Percentiles rank a stretch among this genome's conserved stretches.
Evolutionary conservation across 2,113 vertebrate genomes (phyloP).

Genomic region (Tupaia tana): DNA sequence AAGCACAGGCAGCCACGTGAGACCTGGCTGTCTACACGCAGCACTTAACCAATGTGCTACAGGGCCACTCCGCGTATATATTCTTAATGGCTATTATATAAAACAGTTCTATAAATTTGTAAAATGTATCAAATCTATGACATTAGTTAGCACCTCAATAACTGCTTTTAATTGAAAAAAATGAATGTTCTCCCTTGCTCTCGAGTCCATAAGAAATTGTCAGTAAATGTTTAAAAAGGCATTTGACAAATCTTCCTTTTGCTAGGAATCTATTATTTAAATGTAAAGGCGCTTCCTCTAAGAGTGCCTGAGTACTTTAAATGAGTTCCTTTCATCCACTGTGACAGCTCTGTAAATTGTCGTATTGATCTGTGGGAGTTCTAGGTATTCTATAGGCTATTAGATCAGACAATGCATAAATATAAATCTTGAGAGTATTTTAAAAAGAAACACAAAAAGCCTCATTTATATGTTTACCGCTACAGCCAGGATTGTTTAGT

Average conservation of each 20-base stretch:
- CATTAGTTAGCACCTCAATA: conserved; percentile 22
- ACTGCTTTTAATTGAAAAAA: background rate
- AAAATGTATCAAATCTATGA: background rate
- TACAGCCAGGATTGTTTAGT: background rate
- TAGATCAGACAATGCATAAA: conserved; percentile 25
- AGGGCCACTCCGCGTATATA: background rate
- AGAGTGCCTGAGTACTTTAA: conserved; percentile 5
- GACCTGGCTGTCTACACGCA: too few relatives aligned
- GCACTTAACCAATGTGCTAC: too few relatives aligned
- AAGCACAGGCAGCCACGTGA: too few relatives aligned
- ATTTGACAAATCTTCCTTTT: conserved; percentile 6
- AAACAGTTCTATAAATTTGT: background rate
- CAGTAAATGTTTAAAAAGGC: background rate
- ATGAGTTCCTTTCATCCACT: conserved; percentile 10
- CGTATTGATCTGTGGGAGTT: conserved; percentile 43
- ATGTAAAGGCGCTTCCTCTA: conserved; percentile 41
- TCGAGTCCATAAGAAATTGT: background rate
- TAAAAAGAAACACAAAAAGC: background rate
- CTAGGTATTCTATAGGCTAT: background rate
- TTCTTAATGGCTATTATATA: background rate
- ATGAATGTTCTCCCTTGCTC: background rate
- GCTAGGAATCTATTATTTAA: conserved; percentile 35
- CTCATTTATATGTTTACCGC: background rate
- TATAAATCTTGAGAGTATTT: conserved; percentile 60
- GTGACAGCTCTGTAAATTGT: conserved; percentile 53